Conservation (phyloP, 1,140 invertebrate genomes). For the Thaumetopoea pityocampa region DNA sequence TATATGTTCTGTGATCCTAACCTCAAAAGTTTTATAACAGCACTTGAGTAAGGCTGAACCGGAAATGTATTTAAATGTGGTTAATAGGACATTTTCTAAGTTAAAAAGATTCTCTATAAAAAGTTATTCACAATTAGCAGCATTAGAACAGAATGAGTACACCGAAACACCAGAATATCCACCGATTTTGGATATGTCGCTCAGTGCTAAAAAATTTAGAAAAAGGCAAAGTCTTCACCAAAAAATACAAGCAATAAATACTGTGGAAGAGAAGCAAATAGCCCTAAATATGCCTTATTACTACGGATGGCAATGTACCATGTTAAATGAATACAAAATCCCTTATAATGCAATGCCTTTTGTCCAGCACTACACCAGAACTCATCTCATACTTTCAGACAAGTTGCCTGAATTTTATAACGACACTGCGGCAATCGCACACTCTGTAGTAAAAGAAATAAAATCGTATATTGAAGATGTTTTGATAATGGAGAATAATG, state of each 20-base stretch:
- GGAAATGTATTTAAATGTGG: slow-evolving; percentile 44
- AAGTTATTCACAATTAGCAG: slow-evolving; percentile 36
- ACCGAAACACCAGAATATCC: slow-evolving; percentile 78
- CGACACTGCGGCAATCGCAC: slow-evolving; percentile 60
- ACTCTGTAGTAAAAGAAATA: slow-evolving; percentile 66
- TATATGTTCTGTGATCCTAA: neutral
- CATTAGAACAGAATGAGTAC: slow-evolving; percentile 53
- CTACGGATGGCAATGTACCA: slow-evolving; percentile 83
- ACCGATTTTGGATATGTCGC: slow-evolving; percentile 76
- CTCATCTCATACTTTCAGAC: slow-evolving; percentile 75
- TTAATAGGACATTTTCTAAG: slow-evolving; percentile 43
- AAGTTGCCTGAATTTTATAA: slow-evolving; percentile 77
- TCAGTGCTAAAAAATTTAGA: slow-evolving; percentile 53
- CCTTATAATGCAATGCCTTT: slow-evolving; percentile 82
- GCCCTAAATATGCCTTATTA: slow-evolving; percentile 87
- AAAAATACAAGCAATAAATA: slow-evolving; percentile 79
- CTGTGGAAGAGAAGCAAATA: slow-evolving; percentile 89
- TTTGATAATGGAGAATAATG: slow-evolving; percentile 76
- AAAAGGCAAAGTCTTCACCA: slow-evolving; percentile 72
- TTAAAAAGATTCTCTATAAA: slow-evolving; percentile 33
- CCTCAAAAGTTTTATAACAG: too few species aligned
- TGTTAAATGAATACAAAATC: slow-evolving; percentile 77
- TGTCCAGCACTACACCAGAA: slow-evolving; percentile 84
- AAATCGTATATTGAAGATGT: slow-evolving; percentile 78
- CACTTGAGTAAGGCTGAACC: neutral